phyloP scores from a whole-genome alignment of 2,888 invertebrate species.

The Pristionchus mayeri region DNA sequence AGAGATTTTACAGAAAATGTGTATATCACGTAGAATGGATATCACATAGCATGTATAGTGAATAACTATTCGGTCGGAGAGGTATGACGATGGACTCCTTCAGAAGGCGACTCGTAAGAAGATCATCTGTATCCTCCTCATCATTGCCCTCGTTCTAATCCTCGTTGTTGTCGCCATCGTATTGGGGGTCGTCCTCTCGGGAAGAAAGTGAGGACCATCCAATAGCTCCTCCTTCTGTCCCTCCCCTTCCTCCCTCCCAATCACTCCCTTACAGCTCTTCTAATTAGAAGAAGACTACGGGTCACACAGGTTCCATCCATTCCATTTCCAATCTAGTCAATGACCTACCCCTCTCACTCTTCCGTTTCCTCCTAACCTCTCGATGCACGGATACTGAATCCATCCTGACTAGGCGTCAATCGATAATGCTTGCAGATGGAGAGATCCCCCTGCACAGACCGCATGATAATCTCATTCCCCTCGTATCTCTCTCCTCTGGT shows the following conservation, averaged over 20 bases:
- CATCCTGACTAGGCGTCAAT: background rate
- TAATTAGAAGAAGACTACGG: background rate
- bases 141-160: conserved; percentile 62
- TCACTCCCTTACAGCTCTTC: conserved; percentile 9
- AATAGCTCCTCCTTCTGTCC: background rate
- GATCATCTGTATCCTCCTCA: conserved; percentile 50
- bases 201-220: conserved; percentile 53
- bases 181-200: conserved; percentile 64
- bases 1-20: background rate
- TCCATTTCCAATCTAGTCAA: conserved; percentile 27
- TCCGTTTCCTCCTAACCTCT: conserved; percentile 13
- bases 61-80: background rate
- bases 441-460: background rate
- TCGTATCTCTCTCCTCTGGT: conserved; percentile 15
- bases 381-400: background rate
- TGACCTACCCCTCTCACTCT: conserved; percentile 40
- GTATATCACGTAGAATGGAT: too few species aligned
- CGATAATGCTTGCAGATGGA: conserved; percentile 26
- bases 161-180: conserved; percentile 67
- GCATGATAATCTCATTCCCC: conserved; percentile 29
- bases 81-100: background rate
- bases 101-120: conserved; percentile 49
- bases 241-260: background rate
- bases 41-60: too few species aligned
- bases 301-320: conserved; percentile 26